Base-by-base conservation (phyloP, 2,113 vertebrate species). In the Strix uralensis region DNA sequence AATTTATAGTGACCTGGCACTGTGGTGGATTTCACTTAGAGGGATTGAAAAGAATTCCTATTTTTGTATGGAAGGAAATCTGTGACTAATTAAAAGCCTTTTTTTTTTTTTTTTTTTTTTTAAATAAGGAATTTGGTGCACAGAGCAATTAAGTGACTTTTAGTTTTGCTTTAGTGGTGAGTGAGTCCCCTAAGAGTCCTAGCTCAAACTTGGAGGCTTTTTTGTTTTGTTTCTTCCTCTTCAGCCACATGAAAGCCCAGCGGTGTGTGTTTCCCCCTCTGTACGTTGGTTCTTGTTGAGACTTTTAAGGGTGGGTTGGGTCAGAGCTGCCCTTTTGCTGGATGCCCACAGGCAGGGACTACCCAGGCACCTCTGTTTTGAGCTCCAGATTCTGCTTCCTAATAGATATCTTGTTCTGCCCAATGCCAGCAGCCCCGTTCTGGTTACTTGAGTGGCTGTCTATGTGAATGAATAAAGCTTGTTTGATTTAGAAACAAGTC, bases 361-460 rank as follows among this genome's bases (percentile, higher is more conserved):
- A 34, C n/a, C 10, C 52, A 11, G 74, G 38, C 47, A 54, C 13
- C 26, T 74, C 65, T 51, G 15, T 62, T 79, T 10, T 21, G 32
- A 62, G 66, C 52, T 81, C 58, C 3, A 0, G 7, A 22, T 74
- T 93, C 23, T 61, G 30, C 25, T 69, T 79, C 61, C 27, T 51
- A 5, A 49, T 23, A 18, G 4, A 5, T 13, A 12, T 32, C 27
- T 63, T 34, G 22, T 63, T 15, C 62, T 82, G 49, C 10, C 34
- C 34, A 2, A 4, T 30, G 65, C 57, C 7, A 10, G 23, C 57
- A 66, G 63, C 34, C 12, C 29, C 4, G 2, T 51, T 74, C 29
- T 44, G 23, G 44, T 84, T 89, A 51, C 32, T 52, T 26, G 65
- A 57, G 47, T 2, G 10, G 47, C 66, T 0, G 0, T 44, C 0